Conservation (phyloP, 2,797 vertebrate genomes). For the Enteromius treurensis region DNA sequence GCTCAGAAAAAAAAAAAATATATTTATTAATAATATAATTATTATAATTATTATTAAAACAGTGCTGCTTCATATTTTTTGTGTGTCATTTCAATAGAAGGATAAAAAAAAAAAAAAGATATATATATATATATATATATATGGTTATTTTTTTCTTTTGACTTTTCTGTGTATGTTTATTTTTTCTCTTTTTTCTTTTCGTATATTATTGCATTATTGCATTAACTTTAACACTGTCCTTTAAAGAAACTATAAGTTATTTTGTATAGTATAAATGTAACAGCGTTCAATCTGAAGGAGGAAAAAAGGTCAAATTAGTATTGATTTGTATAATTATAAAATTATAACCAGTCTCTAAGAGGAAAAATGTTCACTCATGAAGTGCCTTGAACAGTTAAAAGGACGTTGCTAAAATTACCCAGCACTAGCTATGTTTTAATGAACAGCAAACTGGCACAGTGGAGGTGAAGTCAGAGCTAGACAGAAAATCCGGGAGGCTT, state of each 20-base stretch:
- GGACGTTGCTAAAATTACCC: not conserved
- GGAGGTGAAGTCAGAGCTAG: not conserved
- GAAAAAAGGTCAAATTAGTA: not conserved
- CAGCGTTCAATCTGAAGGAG: not conserved
- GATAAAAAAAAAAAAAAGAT: no score
- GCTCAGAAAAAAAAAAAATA: not conserved
- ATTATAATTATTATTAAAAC: not conserved
- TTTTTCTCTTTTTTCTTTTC: not conserved
- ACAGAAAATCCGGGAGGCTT: conserved; percentile 39
- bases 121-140: no score
- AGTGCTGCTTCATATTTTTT: not conserved
- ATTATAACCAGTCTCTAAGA: not conserved
- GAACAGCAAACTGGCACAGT: not conserved
- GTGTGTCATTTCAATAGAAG: no score
- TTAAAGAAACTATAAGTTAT: not conserved
- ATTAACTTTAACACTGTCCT: not conserved
- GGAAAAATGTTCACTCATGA: not conserved
- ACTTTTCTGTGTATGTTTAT: no score
- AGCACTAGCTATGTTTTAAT: conserved; percentile 11
- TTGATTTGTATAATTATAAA: not conserved
- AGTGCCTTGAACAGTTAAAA: not conserved
- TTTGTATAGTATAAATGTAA: not conserved
- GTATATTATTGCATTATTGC: no score
- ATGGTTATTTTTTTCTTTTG: no score
- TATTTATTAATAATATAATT: not conserved